Conservation (phyloP, 2,888 invertebrate genomes). For the Tyria jacobaeae region DNA sequence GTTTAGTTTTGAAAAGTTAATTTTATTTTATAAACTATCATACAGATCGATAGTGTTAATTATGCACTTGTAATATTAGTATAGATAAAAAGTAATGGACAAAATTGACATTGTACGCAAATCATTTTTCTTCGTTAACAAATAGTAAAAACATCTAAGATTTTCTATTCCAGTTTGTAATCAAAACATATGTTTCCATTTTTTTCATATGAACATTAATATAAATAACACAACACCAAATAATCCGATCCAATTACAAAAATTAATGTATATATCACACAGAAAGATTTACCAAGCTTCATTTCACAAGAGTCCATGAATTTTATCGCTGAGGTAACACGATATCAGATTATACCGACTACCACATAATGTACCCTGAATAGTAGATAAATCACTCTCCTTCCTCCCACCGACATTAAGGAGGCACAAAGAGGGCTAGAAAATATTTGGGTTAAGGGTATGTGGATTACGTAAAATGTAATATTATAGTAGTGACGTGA, state of each 20-base stretch:
- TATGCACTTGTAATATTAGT: no score
- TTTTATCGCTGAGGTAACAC: constrained; percentile 44
- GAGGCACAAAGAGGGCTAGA: constrained; percentile 54
- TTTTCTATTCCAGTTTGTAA: no score
- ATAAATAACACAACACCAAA: neutral
- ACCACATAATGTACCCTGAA: constrained; percentile 65
- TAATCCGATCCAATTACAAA: constrained; percentile 11
- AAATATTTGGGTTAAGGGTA: constrained; percentile 61
- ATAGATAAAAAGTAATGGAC: no score
- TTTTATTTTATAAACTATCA: no score
- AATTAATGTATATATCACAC: constrained; percentile 3
- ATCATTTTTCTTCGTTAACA: no score
- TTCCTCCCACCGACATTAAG: constrained; percentile 55
- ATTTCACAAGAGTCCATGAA: constrained; percentile 39
- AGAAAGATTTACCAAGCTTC: constrained; percentile 12
- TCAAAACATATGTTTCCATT: no score
- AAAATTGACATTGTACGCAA: no score
- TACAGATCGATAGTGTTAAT: no score
- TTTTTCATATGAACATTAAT: no score
- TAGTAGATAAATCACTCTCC: constrained; percentile 68
- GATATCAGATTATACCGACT: constrained; percentile 64
- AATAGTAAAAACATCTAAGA: no score
- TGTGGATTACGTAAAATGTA: constrained; percentile 45
- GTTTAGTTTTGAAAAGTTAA: no score
- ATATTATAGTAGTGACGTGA: constrained; percentile 45